phyloP scores from a whole-genome alignment of 53 echinoderm and acorn worm genomes.

The Hippasteria phrygiana region DNA sequence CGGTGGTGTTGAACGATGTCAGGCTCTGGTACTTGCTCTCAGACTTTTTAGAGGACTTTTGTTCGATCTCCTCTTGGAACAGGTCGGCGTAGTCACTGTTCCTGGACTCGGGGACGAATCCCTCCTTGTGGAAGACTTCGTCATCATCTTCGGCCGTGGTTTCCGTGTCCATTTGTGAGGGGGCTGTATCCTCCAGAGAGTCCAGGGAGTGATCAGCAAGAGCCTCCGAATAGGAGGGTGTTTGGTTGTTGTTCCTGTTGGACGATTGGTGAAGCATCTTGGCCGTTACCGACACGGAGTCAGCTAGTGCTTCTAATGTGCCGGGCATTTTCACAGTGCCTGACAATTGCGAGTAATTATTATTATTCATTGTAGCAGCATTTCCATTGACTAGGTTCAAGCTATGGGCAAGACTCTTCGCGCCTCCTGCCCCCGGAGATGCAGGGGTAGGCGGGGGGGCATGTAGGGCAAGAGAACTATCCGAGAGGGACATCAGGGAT shows the following conservation, averaged over 20 bases:
- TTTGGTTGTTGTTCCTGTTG: slow-evolving; percentile 55
- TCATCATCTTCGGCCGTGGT: slow-evolving; percentile 53
- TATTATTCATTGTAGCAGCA: slow-evolving; percentile 16
- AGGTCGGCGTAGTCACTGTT: slow-evolving; percentile 76
- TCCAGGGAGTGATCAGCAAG: slow-evolving; percentile 8
- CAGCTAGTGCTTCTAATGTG: slow-evolving; percentile 59
- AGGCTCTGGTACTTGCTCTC: slow-evolving; percentile 78
- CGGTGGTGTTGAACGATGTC: slow-evolving; percentile 50
- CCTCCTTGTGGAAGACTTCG: slow-evolving; percentile 75
- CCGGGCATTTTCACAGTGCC: slow-evolving; percentile 37
- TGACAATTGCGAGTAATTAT: slow-evolving; percentile 9
- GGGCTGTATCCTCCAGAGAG: slow-evolving; percentile 23
- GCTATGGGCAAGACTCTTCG: slow-evolving; percentile 66
- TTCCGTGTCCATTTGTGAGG: slow-evolving; percentile 41
- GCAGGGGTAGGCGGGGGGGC: slow-evolving; percentile 82
- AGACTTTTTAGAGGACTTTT: slow-evolving; percentile 53
- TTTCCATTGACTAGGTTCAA: slow-evolving; percentile 32
- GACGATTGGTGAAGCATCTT: slow-evolving; percentile 65
- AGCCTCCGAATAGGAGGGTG: slow-evolving; percentile 15
- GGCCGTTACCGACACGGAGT: slow-evolving; percentile 70
- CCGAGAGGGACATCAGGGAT: slow-evolving; percentile 76
- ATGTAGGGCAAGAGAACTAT: slow-evolving; percentile 69
- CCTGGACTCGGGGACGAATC: slow-evolving; percentile 49
- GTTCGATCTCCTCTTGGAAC: slow-evolving; percentile 58
- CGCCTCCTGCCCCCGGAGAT: slow-evolving; percentile 52